phyloP scores from a whole-genome alignment of 2,113 vertebrate species.

The Psilopogon haemacephalus region DNA sequence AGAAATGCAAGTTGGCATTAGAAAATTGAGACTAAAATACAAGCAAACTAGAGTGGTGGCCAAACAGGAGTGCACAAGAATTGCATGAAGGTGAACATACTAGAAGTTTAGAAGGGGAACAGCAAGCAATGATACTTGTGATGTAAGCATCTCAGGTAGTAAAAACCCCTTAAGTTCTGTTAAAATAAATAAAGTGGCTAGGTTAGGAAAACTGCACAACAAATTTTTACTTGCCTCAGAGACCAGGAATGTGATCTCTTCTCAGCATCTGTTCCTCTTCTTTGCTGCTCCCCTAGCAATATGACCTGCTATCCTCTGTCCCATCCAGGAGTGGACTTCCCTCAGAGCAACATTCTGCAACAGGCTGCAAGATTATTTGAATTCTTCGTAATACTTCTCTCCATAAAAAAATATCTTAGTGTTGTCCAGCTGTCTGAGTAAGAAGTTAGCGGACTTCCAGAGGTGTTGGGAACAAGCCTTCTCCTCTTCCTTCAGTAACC shows the following conservation, averaged over 20 bases:
- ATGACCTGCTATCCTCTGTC: not conserved
- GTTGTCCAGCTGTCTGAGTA: not conserved
- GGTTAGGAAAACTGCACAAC: not conserved
- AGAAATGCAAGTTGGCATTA: not conserved
- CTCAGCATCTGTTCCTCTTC: not conserved
- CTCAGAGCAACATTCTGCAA: not conserved
- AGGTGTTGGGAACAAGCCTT: not conserved
- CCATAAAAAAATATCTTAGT: accelerated
- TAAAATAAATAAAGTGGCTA: not conserved
- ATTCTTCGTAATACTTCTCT: not conserved
- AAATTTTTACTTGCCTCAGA: not conserved
- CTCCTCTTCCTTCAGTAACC: not conserved
- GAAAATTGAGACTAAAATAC: not conserved
- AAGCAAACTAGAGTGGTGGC: not conserved
- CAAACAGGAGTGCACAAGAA: not conserved
- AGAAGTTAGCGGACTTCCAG: not conserved
- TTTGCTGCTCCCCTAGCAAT: not conserved
- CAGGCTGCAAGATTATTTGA: not conserved
- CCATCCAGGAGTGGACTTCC: not conserved
- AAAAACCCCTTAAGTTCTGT: not conserved
- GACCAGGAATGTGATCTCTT: not conserved
- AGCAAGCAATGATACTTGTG: not conserved
- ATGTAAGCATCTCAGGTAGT: not conserved
- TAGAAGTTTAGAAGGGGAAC: not conserved
- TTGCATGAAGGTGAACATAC: not conserved